Base-by-base conservation (phyloP, 2,797 vertebrate species). In the Tauraco hartlaubi region DNA sequence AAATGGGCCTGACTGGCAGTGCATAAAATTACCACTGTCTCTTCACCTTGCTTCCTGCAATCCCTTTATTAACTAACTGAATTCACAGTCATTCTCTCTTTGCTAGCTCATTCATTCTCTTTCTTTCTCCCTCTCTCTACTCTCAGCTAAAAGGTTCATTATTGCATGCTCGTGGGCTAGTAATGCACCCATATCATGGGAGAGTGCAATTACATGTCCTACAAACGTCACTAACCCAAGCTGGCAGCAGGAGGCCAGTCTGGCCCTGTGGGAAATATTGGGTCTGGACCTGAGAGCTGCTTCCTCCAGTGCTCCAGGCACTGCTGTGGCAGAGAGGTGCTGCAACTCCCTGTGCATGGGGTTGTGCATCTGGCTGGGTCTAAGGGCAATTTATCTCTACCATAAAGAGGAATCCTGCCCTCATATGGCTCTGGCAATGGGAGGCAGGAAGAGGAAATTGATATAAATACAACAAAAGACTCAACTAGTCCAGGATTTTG, bases 11-110 rank as follows among this genome's bases (percentile, higher is more conserved):
- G 94, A 91, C 97, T 95, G 91, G 87, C 96, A 95, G 93, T 96
- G 97, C 97, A 97, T 97, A 97, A 97, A 97, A 97, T 97, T 95
- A 96, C 96, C 92, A 91, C 80, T 90, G 85, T 96, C 96, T 96
- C 85, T 81, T 95, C 96, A 95, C 93, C 93, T 96, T 94, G 89
- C 96, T 96, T 92, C 76, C 89, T 67, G 83, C 90, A 88, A 92
- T 94, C 88, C 95, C 87, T 96, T 95, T 94, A 96, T 97, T 97
- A 97, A 97, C 91, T 97, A 92, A 95, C 93, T 77, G 75, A 81
- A 92, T 72, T 93, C 5, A 0, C 62, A 81, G 96, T 88, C 95
- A 79, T 93, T 82, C 96, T 86, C 88, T 85, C 82, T 92, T 79
- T 37, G 67, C 73, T 59, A 28, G 44, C 88, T 89, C 95, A 55